Conservation (phyloP, 2,888 invertebrate species). For the Venusia cambrica region DNA sequence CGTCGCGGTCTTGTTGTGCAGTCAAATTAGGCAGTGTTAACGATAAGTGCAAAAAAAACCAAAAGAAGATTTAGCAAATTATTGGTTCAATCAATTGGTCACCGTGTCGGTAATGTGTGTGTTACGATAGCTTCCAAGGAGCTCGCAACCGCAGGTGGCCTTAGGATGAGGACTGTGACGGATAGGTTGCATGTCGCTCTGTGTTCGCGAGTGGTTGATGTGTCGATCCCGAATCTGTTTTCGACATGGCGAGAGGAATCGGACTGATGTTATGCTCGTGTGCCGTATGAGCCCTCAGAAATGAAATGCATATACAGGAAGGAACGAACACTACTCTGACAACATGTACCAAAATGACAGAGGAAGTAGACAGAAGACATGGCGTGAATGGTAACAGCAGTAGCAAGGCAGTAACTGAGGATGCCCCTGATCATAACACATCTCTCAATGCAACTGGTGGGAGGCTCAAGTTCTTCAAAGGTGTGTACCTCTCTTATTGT, state of each 20-base stretch:
- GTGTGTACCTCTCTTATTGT: slow-evolving; percentile 57
- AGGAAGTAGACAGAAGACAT: slow-evolving; percentile 86
- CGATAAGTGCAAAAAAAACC: slow-evolving; percentile 52
- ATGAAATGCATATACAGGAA: slow-evolving; percentile 86
- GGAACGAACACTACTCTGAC: slow-evolving; percentile 84
- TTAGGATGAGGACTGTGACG: slow-evolving; percentile 77
- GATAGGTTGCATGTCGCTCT: slow-evolving; percentile 63
- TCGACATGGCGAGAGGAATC: slow-evolving; percentile 72
- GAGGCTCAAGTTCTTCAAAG: slow-evolving; percentile 90
- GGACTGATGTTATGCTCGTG: slow-evolving; percentile 73
- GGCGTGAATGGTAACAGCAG: slow-evolving; percentile 86
- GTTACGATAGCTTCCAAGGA: slow-evolving; percentile 66
- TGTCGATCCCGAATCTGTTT: slow-evolving; percentile 53
- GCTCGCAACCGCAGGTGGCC: slow-evolving; percentile 73
- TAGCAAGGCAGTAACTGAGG: slow-evolving; percentile 75
- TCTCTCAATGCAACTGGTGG: slow-evolving; percentile 82
- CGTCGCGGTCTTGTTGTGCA: slow-evolving; percentile 63
- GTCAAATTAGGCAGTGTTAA: slow-evolving; percentile 56
- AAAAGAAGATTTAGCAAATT: slow-evolving; percentile 46
- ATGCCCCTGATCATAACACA: slow-evolving; percentile 68
- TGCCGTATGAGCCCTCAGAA: slow-evolving; percentile 77
- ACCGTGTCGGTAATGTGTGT: slow-evolving; percentile 78
- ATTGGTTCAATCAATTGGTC: slow-evolving; percentile 62
- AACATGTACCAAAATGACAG: slow-evolving; percentile 85
- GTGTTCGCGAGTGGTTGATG: slow-evolving; percentile 59